phyloP scores from a whole-genome alignment of 2,888 invertebrate species.

The Ecdyonurus torrentis region DNA sequence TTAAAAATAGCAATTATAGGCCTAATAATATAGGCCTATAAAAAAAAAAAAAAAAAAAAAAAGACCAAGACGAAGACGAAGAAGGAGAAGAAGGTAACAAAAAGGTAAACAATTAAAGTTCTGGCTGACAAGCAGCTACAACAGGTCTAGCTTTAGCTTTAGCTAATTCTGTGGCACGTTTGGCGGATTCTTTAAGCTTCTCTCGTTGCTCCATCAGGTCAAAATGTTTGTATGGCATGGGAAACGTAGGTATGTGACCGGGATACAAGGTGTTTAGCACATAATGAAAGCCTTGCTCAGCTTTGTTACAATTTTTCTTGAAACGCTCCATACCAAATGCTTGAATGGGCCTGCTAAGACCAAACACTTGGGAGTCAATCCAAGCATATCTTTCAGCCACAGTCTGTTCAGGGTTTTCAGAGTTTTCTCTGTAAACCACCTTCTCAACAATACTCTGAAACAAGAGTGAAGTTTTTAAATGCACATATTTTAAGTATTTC shows the following conservation, averaged over 20 bases:
- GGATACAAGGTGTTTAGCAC: constrained; percentile 62
- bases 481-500: background rate
- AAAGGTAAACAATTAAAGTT: too few relatives aligned
- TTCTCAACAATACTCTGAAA: constrained; percentile 76
- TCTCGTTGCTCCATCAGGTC: constrained; percentile 23
- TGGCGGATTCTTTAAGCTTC: constrained; percentile 50
- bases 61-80: too few relatives aligned
- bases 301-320: constrained; percentile 68
- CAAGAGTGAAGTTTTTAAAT: constrained; percentile 8
- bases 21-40: too few relatives aligned
- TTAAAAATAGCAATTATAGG: too few relatives aligned
- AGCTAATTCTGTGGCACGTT: constrained; percentile 65
- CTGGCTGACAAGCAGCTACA: constrained; percentile 10
- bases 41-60: too few relatives aligned
- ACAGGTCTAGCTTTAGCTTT: constrained; percentile 32
- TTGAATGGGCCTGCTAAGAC: constrained; percentile 73
- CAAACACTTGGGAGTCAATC: constrained; percentile 77
- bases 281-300: constrained; percentile 70
- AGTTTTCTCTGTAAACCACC: constrained; percentile 60
- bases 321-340: constrained; percentile 82
- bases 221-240: constrained; percentile 12
- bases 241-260: constrained; percentile 21
- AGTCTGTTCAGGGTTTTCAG: constrained; percentile 53
- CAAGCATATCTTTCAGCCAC: constrained; percentile 68
- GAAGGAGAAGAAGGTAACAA: too few relatives aligned